phyloP scores from a whole-genome alignment of 1,140 invertebrate species.

The Antheraea mylitta region DNA sequence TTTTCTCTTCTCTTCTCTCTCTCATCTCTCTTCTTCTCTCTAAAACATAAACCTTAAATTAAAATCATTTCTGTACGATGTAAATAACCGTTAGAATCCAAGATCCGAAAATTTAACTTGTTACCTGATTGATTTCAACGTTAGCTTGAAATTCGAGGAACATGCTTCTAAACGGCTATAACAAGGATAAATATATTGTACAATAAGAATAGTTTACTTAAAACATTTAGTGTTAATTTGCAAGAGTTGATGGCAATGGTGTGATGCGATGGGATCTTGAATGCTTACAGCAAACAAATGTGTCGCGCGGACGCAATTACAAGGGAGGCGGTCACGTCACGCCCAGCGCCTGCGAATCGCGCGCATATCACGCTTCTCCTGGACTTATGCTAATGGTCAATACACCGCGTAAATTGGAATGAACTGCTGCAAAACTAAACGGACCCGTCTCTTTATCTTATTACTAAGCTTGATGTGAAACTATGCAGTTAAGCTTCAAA shows the following conservation, averaged over 20 bases:
- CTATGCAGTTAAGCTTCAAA: conserved; percentile 32
- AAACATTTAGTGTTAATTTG: conserved; percentile 69
- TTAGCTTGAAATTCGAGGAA: too few species aligned
- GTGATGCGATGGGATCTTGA: conserved; percentile 71
- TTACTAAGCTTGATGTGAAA: conserved; percentile 48
- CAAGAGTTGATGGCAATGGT: conserved; percentile 51
- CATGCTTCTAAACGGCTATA: too few species aligned
- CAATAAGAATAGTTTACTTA: conserved; percentile 23
- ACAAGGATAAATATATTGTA: not conserved
- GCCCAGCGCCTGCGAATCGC: conserved; percentile 44
- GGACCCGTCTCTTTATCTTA: conserved; percentile 75
- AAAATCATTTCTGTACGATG: too few species aligned
- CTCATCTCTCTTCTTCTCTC: too few species aligned
- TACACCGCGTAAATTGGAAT: conserved; percentile 73
- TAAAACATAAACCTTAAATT: too few species aligned
- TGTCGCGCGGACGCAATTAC: conserved; percentile 68
- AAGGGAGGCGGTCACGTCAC: conserved; percentile 30
- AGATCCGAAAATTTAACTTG: too few species aligned
- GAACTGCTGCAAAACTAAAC: conserved; percentile 71
- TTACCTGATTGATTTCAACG: too few species aligned
- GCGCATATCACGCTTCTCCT: conserved; percentile 57
- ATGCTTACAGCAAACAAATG: conserved; percentile 76
- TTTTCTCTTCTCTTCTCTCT: too few species aligned
- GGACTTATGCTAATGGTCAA: conserved; percentile 75
- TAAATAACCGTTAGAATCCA: too few species aligned